Conservation (phyloP, 1,140 invertebrate species). For the Bombus breviceps region DNA sequence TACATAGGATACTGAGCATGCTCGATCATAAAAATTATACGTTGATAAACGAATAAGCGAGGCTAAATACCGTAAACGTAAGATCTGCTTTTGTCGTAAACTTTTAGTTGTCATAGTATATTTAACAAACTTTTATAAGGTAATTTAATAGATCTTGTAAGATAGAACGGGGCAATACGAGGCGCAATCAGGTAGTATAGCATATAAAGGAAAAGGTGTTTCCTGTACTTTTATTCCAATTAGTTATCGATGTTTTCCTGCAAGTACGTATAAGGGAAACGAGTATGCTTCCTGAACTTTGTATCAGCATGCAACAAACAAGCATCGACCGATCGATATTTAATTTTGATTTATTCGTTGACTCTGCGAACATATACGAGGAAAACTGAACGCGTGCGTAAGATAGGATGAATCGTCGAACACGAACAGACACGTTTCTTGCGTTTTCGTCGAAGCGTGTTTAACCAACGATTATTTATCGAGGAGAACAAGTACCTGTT, state of each 20-base stretch:
- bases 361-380: too few relatives aligned
- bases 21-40: background rate
- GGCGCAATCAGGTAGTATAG: background rate
- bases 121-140: constrained; percentile 14
- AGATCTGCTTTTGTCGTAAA: background rate
- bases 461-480: background rate
- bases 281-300: constrained; percentile 6
- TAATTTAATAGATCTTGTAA: constrained; percentile 24
- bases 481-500: background rate
- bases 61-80: background rate
- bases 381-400: background rate
- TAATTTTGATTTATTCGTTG: background rate
- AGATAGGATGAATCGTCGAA: background rate
- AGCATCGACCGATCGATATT: background rate
- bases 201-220: background rate
- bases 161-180: constrained; percentile 3
- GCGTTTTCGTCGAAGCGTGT: background rate
- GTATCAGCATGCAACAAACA: background rate
- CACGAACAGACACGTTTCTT: background rate
- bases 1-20: background rate
- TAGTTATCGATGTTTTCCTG: constrained; percentile 12
- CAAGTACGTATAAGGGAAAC: background rate
- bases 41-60: background rate
- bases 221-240: constrained; percentile 24
- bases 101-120: background rate